A percentile compares a stretch with the other conserved stretches of the same genome.
These are phyloP conservation scores for Sciurus niger DNA, from an alignment of 2,113 vertebrate species.

Conservation along the genomic window DNA sequence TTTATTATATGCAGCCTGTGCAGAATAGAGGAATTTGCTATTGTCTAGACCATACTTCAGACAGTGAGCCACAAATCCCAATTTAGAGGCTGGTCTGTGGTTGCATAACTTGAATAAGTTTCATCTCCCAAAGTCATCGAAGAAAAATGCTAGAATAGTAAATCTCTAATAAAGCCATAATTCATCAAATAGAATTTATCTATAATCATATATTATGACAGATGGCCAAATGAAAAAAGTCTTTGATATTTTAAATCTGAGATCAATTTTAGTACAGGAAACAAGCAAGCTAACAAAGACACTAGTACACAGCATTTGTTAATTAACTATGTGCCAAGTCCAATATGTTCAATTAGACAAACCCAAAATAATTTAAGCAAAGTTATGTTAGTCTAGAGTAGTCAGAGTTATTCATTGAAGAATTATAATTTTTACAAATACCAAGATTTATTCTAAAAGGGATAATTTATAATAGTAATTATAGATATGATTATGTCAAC, in stretches of 20 bases:
- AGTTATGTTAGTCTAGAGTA: neutral
- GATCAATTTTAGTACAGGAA: neutral
- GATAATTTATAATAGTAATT: neutral
- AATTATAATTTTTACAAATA: constrained; percentile 45
- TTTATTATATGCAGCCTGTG: constrained; percentile 53
- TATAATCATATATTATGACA: constrained; percentile 13
- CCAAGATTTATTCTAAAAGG: constrained; percentile 39
- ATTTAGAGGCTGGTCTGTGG: constrained; percentile 61
- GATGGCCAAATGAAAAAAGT: neutral
- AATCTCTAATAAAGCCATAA: constrained; percentile 55
- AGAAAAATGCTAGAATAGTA: constrained; percentile 66
- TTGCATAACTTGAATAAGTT: constrained; percentile 76
- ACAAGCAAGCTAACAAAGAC: neutral
- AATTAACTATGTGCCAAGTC: constrained; percentile 21
- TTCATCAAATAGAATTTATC: constrained; percentile 5
- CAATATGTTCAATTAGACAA: neutral
- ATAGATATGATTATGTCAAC: neutral
- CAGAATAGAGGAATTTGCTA: constrained; percentile 77
- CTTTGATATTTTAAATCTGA: constrained; percentile 47
- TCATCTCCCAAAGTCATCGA: constrained; percentile 49
- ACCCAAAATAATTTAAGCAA: neutral
- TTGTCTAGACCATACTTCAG: constrained; percentile 82
- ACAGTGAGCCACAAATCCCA: constrained; percentile 75
- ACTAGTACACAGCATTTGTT: neutral
- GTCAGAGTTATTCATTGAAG: neutral